Percentiles rank a stretch among this genome's conserved stretches.
These are phyloP conservation scores for Sapajus apella DNA, from an alignment of 2,113 vertebrate species.

Conservation along the genomic window DNA sequence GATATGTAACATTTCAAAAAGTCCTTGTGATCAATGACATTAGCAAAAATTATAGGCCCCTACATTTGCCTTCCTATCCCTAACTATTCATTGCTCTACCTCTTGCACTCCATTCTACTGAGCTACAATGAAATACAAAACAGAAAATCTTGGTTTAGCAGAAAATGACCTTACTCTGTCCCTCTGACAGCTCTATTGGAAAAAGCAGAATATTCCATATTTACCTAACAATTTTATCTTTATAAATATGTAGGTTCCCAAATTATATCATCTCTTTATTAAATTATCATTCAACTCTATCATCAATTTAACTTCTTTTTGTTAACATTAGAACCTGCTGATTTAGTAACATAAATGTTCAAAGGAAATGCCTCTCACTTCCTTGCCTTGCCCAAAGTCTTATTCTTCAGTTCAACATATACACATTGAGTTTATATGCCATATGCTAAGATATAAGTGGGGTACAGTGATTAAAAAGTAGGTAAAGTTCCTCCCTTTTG, in stretches of 20 bases:
- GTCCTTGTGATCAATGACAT: not conserved
- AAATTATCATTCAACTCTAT: not conserved
- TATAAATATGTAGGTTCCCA: not conserved
- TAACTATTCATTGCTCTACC: too few species aligned
- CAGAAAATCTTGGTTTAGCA: not conserved
- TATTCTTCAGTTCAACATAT: not conserved
- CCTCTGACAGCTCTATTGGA: too few species aligned
- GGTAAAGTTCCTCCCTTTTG: not conserved
- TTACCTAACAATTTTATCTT: not conserved
- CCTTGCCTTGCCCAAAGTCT: not conserved
- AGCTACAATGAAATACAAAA: not conserved
- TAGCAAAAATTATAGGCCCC: fast-evolving
- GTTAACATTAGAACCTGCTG: not conserved
- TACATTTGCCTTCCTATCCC: fast-evolving
- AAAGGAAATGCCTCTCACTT: not conserved
- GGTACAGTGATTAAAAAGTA: not conserved
- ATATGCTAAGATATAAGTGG: not conserved
- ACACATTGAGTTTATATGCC: too few species aligned
- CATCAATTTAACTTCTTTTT: not conserved
- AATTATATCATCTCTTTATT: not conserved
- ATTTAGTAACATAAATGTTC: not conserved
- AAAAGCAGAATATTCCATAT: fast-evolving
- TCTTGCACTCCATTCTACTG: fast-evolving
- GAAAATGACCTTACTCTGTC: too few species aligned
- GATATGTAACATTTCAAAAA: not conserved